phyloP scores from a whole-genome alignment of 2,113 vertebrate genomes.

The Micromys minutus region DNA sequence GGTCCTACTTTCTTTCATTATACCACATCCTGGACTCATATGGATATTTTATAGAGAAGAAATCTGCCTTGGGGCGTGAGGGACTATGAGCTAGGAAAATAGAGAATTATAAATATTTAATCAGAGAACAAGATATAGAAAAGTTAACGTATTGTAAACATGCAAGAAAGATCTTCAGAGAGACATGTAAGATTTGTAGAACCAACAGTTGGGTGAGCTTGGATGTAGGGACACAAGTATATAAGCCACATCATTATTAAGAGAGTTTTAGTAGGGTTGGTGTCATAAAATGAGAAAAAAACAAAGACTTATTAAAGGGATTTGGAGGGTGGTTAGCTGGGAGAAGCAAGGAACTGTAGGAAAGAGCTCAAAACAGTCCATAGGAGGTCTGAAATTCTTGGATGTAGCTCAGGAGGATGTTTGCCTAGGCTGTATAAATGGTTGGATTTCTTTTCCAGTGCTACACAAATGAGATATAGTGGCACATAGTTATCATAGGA shows the following conservation, averaged over 20 bases:
- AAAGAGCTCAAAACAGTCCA: not conserved
- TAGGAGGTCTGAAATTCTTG: not conserved
- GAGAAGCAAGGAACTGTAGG: not conserved
- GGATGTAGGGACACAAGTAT: not conserved
- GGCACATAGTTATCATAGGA: not conserved
- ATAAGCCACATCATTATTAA: accelerated
- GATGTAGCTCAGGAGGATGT: not conserved
- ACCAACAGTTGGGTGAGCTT: not conserved
- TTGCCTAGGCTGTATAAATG: not conserved
- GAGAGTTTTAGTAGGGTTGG: not conserved
- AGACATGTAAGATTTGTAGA: not conserved
- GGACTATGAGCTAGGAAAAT: not conserved
- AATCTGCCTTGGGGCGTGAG: not conserved
- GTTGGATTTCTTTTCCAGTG: not conserved
- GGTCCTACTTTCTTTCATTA: not conserved
- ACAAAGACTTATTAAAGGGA: not conserved
- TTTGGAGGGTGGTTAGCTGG: not conserved
- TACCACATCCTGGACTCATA: not conserved
- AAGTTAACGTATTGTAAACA: not conserved
- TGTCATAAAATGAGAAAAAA: not conserved
- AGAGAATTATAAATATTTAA: not conserved
- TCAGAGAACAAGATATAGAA: not conserved
- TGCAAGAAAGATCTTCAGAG: not conserved
- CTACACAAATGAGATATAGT: not conserved
- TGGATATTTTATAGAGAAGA: not conserved